A percentile compares a stretch with the other conserved stretches of the same genome.
These are phyloP conservation scores for Pampusana beccarii DNA, from an alignment of 2,113 vertebrate species.

Conservation along the genomic window DNA sequence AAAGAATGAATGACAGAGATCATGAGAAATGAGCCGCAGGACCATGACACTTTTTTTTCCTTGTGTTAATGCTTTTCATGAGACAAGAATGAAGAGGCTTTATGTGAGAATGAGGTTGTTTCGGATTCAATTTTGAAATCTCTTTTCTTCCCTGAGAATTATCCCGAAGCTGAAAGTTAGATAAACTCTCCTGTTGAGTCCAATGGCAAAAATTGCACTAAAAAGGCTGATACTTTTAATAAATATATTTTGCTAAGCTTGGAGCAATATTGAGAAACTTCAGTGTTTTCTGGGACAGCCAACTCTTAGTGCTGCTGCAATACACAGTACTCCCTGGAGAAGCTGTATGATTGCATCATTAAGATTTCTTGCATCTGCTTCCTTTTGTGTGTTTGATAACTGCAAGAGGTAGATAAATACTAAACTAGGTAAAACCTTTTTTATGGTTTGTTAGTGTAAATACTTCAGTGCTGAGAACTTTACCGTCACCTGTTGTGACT, in stretches of 20 bases:
- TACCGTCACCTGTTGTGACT: neutral
- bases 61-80: neutral
- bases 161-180: neutral
- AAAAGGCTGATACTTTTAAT: neutral
- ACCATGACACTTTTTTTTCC: neutral
- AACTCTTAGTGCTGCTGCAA: neutral
- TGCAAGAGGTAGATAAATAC: neutral
- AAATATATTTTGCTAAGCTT: neutral
- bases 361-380: neutral
- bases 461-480: neutral
- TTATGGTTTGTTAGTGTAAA: neutral
- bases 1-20: neutral
- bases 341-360: neutral
- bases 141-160: neutral
- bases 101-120: neutral
- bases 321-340: neutral
- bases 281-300: neutral
- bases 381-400: neutral
- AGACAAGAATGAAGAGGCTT: neutral
- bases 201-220: neutral
- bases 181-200: neutral
- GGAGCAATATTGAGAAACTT: neutral
- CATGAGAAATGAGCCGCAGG: neutral
- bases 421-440: neutral
- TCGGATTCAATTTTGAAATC: neutral